Evolutionary conservation across 2,113 vertebrate genomes (phyloP).

Genomic region (Platichthys stellatus): DNA sequence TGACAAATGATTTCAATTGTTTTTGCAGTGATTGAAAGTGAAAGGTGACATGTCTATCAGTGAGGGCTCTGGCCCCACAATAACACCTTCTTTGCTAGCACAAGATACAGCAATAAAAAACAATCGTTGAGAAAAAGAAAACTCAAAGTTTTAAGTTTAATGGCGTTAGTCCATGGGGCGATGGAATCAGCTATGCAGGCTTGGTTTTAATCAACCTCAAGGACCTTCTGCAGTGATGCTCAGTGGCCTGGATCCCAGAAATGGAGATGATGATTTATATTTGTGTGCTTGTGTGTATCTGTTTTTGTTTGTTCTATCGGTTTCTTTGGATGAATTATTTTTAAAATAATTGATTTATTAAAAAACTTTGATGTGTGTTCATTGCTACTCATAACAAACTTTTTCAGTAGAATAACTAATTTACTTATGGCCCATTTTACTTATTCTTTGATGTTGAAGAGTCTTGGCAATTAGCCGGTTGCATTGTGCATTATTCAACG

Average conservation of each 20-base stretch:
- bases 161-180: not conserved
- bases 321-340: too few species aligned
- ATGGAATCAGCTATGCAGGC: not conserved
- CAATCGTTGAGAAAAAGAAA: constrained; percentile 36
- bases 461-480: not conserved
- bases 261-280: too few species aligned
- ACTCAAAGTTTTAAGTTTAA: constrained; percentile 15
- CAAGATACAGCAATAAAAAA: constrained; percentile 42
- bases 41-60: constrained; percentile 73
- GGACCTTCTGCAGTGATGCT: not conserved
- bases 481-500: not conserved
- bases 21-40: constrained; percentile 69
- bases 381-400: too few species aligned
- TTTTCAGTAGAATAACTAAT: too few species aligned
- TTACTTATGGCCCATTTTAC: too few species aligned
- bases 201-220: not conserved
- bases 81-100: constrained; percentile 36
- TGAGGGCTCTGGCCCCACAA: constrained; percentile 50
- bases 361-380: too few species aligned
- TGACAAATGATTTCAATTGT: constrained; percentile 77
- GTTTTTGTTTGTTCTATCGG: too few species aligned
- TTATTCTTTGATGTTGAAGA: too few species aligned
- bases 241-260: not conserved
- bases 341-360: too few species aligned
- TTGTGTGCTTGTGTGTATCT: too few species aligned